Base-by-base conservation (phyloP, 92 coral and sea anemone genomes). In the Zoanthus sociatus region DNA sequence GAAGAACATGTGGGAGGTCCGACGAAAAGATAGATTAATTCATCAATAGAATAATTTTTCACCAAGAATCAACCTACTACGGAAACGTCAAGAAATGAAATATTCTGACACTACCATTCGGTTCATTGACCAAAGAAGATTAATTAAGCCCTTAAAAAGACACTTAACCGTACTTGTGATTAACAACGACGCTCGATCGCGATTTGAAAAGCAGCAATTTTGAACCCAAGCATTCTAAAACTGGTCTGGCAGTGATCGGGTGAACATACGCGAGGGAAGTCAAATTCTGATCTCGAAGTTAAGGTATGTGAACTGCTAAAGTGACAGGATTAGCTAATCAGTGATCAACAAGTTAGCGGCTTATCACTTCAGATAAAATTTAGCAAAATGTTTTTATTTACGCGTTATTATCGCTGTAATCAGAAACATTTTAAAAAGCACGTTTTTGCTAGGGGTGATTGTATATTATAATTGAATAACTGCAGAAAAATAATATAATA, bases 1-100 rank as follows among this genome's bases (percentile, higher is more conserved):
- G 75, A 64, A 47, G 66, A 67, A 70, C 85, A 81, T 47, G 67
- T 81, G 85, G 75, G 85, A 81, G 85, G 85, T 81, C 85, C 45
- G 45, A 9, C 13, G 37, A 30, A 66, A 66, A 74, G 85, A 81
- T 66, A 74, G 4, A 20, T 70, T 81, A 81, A 81, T 81, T 66
- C 75, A 21, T 81, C 85, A 81, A 81, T 81, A 47, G 85, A 63
- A 11, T 21, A 56, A 18, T 42, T 68, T 81, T 81, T 79, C 84
- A 79, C 84, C 63, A 63, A 79, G 83, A 61, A 63, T 31, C 47
- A 66, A 81, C 14, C 60, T 20, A 50, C 75, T 66, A 51, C 85
- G 85, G 85, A 81, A 81, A 66, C 47, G 85, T 67, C 85, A 81
- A 11, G 18, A 51, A 45, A 64, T 64, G 74, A 67, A 78, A 45